A percentile compares a stretch with the other conserved stretches of the same genome.
Conservation (phyloP, 2,113 vertebrate species). For the Actenoides lindsayi region DNA sequence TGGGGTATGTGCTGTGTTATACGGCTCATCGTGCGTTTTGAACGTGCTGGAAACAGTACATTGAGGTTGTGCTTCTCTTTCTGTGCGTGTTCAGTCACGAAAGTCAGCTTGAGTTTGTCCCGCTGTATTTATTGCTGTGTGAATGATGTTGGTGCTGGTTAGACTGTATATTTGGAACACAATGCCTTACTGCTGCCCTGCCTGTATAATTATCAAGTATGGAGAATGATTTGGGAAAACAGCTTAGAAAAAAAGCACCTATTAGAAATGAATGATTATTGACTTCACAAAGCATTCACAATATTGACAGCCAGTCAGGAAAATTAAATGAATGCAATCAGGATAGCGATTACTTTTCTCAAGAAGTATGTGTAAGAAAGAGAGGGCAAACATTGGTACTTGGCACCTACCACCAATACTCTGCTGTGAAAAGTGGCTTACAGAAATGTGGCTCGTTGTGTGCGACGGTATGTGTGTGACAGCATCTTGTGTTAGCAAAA, state of each 20-base stretch:
- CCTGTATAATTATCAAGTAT: constrained; percentile 8
- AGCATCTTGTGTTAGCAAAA: not conserved
- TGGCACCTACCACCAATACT: not conserved
- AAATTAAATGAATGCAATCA: constrained; percentile 5
- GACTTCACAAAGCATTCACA: constrained; percentile 11
- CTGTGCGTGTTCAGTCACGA: not conserved
- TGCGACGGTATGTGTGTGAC: not conserved
- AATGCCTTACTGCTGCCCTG: constrained; percentile 27
- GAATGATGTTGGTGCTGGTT: not conserved
- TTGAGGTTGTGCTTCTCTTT: not conserved
- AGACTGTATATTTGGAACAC: not conserved
- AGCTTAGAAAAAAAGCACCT: not conserved
- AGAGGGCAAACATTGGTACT: not conserved
- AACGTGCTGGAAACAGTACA: not conserved
- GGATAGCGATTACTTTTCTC: constrained; percentile 12
- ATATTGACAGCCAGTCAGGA: constrained; percentile 30
- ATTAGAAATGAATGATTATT: constrained; percentile 9
- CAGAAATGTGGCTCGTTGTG: rapidly evolving
- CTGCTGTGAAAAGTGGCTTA: not conserved
- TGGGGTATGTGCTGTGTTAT: not conserved
- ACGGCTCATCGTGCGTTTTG: not conserved
- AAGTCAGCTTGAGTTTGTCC: constrained; percentile 7
- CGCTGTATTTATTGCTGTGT: constrained; percentile 13
- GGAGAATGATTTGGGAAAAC: not conserved
- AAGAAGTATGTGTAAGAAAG: not conserved